phyloP scores from a whole-genome alignment of 2,888 invertebrate species.

The Dasypolia templi region DNA sequence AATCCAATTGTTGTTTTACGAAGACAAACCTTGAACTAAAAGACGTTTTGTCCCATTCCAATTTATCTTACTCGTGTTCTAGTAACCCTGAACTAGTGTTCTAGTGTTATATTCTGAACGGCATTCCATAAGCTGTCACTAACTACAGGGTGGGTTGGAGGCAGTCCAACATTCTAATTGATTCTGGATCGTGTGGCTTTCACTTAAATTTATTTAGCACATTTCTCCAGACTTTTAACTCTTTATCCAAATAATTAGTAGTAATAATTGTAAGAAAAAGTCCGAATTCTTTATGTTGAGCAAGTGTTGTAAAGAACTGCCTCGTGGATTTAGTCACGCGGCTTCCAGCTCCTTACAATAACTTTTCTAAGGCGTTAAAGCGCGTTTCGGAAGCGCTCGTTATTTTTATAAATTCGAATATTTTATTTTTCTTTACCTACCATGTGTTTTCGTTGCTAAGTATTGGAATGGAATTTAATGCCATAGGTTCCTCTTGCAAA shows the following conservation, averaged over 20 bases:
- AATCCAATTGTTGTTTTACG: conserved; percentile 15
- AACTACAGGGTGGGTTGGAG: conserved; percentile 53
- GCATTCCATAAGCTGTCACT: conserved; percentile 55
- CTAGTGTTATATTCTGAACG: conserved; percentile 48
- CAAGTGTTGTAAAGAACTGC: conserved; percentile 36
- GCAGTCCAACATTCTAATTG: conserved; percentile 60
- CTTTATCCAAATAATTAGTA: too few species aligned
- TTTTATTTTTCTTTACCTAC: neutral
- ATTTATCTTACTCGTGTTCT: conserved; percentile 47
- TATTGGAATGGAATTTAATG: neutral
- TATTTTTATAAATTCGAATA: neutral
- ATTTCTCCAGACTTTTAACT: conserved; percentile 23
- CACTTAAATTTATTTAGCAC: conserved; percentile 33
- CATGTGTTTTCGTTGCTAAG: neutral
- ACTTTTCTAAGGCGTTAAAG: conserved; percentile 1
- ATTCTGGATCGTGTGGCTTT: conserved; percentile 43
- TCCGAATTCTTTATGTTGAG: conserved; percentile 23
- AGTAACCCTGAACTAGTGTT: conserved; percentile 60
- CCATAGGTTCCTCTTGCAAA: too few species aligned
- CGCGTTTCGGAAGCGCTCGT: rapidly evolving
- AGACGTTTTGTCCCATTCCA: conserved; percentile 38
- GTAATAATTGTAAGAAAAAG: conserved; percentile 24
- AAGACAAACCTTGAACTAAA: conserved; percentile 37
- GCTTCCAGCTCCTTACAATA: conserved; percentile 14
- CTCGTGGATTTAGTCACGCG: conserved; percentile 12